These are phyloP conservation scores for Aythya fuligula DNA, from an alignment of 2,797 vertebrate species.

Conservation along the genomic window DNA sequence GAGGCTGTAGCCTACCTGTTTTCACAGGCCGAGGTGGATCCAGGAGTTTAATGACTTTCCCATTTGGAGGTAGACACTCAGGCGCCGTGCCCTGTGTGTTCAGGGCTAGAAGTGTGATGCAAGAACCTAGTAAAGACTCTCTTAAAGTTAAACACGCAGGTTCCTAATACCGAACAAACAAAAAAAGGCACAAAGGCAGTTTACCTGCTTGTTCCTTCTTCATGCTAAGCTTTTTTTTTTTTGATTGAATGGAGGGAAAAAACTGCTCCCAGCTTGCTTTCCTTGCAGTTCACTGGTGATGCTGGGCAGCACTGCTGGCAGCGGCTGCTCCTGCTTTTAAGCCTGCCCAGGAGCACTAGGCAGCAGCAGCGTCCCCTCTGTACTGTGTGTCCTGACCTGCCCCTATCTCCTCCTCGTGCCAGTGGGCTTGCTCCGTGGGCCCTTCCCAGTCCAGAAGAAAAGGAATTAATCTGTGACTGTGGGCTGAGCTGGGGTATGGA, in stretches of 20 bases:
- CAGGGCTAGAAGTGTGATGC: constrained; percentile 13
- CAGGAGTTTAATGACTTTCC: background rate
- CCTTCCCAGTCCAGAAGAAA: background rate
- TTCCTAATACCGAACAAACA: background rate
- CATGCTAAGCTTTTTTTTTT: background rate
- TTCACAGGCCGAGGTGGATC: background rate
- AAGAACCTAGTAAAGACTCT: background rate
- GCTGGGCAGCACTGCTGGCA: background rate
- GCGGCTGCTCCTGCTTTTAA: background rate
- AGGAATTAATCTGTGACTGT: background rate
- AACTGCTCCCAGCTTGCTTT: background rate
- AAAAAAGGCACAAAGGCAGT: background rate
- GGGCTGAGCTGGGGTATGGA: background rate
- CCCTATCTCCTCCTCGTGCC: background rate
- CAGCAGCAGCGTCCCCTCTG: background rate
- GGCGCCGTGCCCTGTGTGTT: background rate
- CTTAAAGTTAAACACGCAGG: background rate
- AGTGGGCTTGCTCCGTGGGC: background rate
- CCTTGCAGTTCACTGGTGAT: background rate
- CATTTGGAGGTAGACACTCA: background rate
- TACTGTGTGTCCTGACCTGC: background rate
- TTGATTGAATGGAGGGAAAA: background rate
- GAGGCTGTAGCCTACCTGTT: background rate
- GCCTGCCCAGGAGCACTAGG: background rate
- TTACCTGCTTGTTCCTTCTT: background rate